Evolutionary conservation across 2,888 invertebrate species (phyloP), one percentile per base, ranked within the genome.

Genomic region (Bugula neritina): DNA sequence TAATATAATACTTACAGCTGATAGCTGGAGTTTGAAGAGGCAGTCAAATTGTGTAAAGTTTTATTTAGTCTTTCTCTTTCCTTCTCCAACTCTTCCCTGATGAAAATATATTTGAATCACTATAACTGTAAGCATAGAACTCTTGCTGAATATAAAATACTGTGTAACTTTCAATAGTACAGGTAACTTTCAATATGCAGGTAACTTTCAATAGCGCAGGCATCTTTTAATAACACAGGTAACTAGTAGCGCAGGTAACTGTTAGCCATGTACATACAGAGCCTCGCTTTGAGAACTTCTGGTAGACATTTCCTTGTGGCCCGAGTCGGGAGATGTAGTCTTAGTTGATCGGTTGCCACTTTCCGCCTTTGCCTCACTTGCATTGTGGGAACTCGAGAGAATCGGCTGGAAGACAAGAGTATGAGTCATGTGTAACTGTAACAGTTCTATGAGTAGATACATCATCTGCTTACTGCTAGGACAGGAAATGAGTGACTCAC

Each of bases 251-350:
- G n/a, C n/a, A n/a, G n/a, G n/a, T n/a, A n/a, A n/a, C n/a, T n/a
- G n/a, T n/a, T n/a, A n/a, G n/a, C n/a, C n/a, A n/a, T n/a, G 43
- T 43, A 63, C 63, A 31, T 31, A 63, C 63, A 63, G 27, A 2
- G 31, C 5, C 3, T 63, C 63, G 31, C 63, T 63, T 10, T 63
- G 63, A 31, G 63, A 63, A n/a, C 63, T 63, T 31, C 31, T 63
- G 17, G 63, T 13, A 31, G 63, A 63, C 63, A 63, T 63, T 31
- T 63, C 63, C 31, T 63, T 63, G 63, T 63, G 63, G 10, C 63
- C 63, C 2, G 63, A 63, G 31, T 63, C 63, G 10, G 63, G 63
- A 31, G 63, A 63, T 5, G 63, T 43, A 17, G 43, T 63, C 34
- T 63, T 63, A 13, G 27, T 27, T 13, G 63, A 63, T 2, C n/a